Base-by-base conservation (phyloP, 2,113 vertebrate species). In the Phaethon lepturus region DNA sequence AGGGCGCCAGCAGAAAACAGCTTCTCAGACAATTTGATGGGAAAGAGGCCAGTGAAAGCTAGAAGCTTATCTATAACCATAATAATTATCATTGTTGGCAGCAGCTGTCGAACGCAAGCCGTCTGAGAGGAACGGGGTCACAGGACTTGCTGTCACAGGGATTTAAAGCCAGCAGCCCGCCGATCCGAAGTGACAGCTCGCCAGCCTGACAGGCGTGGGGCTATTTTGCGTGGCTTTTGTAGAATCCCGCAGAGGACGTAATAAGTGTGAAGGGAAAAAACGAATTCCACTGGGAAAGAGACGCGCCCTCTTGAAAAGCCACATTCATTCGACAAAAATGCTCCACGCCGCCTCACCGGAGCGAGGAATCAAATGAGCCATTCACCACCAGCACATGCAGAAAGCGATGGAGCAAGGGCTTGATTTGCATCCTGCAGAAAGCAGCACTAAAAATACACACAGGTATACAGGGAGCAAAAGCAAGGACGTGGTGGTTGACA, bases 41-140 rank as follows among this genome's bases (percentile, higher is more conserved):
- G 95, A 97, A 98, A 94, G 94, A 80, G 96, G 95, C 97, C 97
- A 97, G 96, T 68, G 94, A 97, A 95, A 97, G 88, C 80, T 97
- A 66, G 93, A 97, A 96, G 91, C 93, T 96, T 96, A 94, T 97
- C 96, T 97, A 67, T 88, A 96, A 95, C 91, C 83, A 77, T 80
- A 93, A 78, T 94, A 97, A 97, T 95, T 91, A 97, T 88, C 91
- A 91, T 94, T 68, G 68, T 64, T 97, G 97, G 95, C 95, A 97
- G 92, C 93, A 95, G 93, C 91, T 90, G 90, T 33, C 11, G 85
- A 96, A 88, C 5, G 76, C 33, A 80, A 96, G 89, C 92, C 10
- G 78, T 95, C 93, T 95, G 45, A 45, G 90, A 98, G 85, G 96
- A 98, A 92, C 6, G 56, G 74, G 96, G 93, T 97, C 96, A 96